Evolutionary conservation across 2,888 invertebrate species (phyloP).

Genomic region (Scelioninae gen. 2): DNA sequence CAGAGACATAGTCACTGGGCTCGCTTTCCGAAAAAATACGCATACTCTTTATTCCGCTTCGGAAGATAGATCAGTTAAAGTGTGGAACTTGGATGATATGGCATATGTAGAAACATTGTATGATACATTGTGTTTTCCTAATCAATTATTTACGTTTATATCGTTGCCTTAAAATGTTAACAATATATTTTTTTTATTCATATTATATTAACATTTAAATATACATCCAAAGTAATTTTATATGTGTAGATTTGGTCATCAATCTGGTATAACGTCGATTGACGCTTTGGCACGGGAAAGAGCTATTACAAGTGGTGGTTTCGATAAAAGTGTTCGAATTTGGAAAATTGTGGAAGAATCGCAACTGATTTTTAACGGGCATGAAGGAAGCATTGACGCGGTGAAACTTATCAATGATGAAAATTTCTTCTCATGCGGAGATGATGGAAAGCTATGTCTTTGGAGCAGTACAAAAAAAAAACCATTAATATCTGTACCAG

Average conservation of each 20-base stretch:
- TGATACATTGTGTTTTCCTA: no score
- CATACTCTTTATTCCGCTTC: conserved; percentile 90
- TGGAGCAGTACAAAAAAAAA: conserved; percentile 93
- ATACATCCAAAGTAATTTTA: no score
- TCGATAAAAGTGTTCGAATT: conserved; percentile 89
- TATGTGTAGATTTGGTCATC: conserved; percentile 90
- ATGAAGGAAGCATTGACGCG: conserved; percentile 88
- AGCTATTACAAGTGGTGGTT: conserved; percentile 92
- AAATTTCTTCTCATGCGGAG: conserved; percentile 93
- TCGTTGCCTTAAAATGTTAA: no score
- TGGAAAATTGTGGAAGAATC: conserved; percentile 99
- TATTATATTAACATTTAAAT: no score
- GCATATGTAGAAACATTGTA: conserved; percentile 94
- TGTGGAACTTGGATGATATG: conserved; percentile 98
- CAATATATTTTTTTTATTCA: no score
- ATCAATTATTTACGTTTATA: no score
- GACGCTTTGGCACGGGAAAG: conserved; percentile 92
- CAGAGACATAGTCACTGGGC: conserved; percentile 83
- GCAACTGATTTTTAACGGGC: conserved; percentile 94
- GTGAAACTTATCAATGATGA: conserved; percentile 95
- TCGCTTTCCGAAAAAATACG: conserved; percentile 90
- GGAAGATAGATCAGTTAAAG: conserved; percentile 88
- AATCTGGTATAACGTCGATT: conserved; percentile 88
- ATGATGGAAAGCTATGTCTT: conserved; percentile 90
- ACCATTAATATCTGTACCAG: conserved; percentile 81